A percentile compares a stretch with the other conserved stretches of the same genome.
phyloP scores from a whole-genome alignment of 2,113 vertebrate genomes.

The Pluvianellus socialis region DNA sequence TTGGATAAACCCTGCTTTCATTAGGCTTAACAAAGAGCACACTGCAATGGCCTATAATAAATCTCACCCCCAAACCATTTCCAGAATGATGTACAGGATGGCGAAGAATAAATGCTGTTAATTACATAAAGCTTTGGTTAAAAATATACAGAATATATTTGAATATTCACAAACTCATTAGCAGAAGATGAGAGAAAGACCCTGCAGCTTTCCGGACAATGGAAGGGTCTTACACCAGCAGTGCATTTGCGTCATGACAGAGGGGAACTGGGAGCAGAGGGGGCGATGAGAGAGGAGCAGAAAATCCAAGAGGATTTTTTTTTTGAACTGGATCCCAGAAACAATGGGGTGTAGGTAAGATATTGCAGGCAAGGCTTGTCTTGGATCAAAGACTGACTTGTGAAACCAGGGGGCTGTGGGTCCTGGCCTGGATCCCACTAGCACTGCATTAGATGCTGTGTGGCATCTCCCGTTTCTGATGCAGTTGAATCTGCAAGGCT shows the following conservation, averaged over 20 bases:
- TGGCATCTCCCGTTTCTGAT: neutral
- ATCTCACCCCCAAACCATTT: neutral
- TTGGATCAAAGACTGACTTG: neutral
- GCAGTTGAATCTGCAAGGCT: neutral
- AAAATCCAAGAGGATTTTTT: neutral
- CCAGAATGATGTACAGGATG: neutral
- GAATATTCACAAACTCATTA: neutral
- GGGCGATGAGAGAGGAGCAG: neutral
- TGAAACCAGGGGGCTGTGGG: neutral
- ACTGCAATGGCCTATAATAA: neutral
- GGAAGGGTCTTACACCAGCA: neutral
- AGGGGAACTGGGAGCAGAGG: neutral
- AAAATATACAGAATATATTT: neutral
- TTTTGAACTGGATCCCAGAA: neutral
- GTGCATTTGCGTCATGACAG: neutral
- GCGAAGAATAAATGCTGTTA: neutral
- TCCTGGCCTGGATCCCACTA: neutral
- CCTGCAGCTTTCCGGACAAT: neutral
- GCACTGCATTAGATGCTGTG: neutral
- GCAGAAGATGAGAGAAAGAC: neutral
- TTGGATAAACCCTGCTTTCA: conserved; percentile 20
- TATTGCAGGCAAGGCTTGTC: neutral
- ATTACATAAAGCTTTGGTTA: neutral
- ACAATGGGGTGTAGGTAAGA: neutral
- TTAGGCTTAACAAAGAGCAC: neutral